Evolutionary conservation across 2,888 invertebrate species (phyloP), one percentile per base, ranked within the genome.

Genomic region (Coenonympha arcania): DNA sequence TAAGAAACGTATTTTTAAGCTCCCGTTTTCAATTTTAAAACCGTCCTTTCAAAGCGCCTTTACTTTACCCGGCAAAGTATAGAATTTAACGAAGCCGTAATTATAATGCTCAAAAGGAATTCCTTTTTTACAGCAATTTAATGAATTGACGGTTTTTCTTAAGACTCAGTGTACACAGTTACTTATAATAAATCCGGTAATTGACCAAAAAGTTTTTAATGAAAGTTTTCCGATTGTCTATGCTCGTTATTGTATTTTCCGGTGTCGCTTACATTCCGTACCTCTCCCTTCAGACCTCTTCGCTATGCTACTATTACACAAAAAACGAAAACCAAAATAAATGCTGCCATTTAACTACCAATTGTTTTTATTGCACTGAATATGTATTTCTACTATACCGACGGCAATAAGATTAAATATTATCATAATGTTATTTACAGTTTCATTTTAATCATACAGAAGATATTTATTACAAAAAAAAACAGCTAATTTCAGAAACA

Each of bases 1-100:
- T 63, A 64, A 65, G 65, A 69, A 71, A 69, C 62, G 63, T 69
- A 64, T 66, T 69, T 63, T 54, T 64, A 66, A 69, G 65, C 70
- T 68, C 64, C 64, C 63, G 66, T 67, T 69, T 75, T 71, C 69
- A 71, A 69, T 73, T 73, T 75, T 72, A 73, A 74, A 71, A 68
- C 67, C 65, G 64, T 65, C 64, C 63, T 71, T 72, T 73, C 64
- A 76, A 73, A 73, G 67, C 69, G 64, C 65, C 73, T 74, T 76
- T 72, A 68, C 69, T 71, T 72, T 71, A 68, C 73, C 69, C 71
- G 69, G 71, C 69, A 70, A 73, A 74, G 75, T 69, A 67, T 70
- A 67, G 73, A 74, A 72, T 79, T 78, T 78, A 79, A 80, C 73
- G 82, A 79, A 75, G 75, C 69, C 72, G 66, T 78, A 77, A 79